A percentile compares a stretch with the other conserved stretches of the same genome.
These are phyloP conservation scores for Propithecus perrieri DNA, from an alignment of 2,797 vertebrate species.

Conservation along the genomic window DNA sequence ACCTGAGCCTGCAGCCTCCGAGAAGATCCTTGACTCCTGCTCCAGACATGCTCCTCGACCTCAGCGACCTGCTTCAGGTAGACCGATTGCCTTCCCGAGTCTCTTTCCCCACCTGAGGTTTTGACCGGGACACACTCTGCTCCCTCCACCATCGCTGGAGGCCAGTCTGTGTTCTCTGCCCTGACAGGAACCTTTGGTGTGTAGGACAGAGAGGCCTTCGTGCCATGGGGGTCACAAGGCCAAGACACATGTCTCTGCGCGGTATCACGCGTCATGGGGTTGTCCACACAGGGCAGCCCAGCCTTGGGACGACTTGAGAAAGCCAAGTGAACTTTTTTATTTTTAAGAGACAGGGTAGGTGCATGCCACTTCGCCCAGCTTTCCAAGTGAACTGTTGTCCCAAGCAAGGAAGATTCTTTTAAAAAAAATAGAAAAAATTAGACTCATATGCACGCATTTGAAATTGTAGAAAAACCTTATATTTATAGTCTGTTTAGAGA, in stretches of 20 bases:
- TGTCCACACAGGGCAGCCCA: background rate
- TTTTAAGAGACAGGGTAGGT: background rate
- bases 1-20: background rate
- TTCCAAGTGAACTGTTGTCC: background rate
- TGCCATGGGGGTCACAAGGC: background rate
- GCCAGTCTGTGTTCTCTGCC: background rate
- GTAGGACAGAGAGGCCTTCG: background rate
- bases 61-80: constrained; percentile 98
- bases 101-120: background rate
- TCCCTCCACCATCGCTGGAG: background rate
- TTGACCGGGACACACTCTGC: background rate
- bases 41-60: constrained; percentile 98
- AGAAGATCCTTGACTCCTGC: constrained; percentile 84
- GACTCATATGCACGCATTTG: too few species aligned
- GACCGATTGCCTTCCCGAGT: too few species aligned
- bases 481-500: background rate
- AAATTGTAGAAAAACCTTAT: background rate
- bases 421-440: background rate
- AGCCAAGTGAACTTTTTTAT: background rate
- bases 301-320: background rate
- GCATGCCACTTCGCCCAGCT: background rate
- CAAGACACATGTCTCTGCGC: background rate
- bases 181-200: background rate
- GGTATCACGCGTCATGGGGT: background rate
- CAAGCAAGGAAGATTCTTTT: background rate